phyloP scores from a whole-genome alignment of 2,797 vertebrate species.

The Liasis olivaceus region DNA sequence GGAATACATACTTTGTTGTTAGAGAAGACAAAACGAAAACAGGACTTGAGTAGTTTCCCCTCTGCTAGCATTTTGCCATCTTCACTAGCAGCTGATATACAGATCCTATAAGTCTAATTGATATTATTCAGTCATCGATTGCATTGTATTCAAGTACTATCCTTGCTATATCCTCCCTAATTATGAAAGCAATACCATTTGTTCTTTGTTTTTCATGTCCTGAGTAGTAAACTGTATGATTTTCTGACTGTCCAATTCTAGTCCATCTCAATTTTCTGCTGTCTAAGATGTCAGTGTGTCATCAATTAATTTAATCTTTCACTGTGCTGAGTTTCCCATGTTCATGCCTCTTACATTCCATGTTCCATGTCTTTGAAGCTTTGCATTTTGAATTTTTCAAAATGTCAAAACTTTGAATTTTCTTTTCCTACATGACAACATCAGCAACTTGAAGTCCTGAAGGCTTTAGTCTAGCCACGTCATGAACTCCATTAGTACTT shows the following conservation, averaged over 20 bases:
- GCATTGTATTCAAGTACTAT: background rate
- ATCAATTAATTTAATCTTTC: background rate
- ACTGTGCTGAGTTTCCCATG: background rate
- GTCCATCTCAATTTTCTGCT: background rate
- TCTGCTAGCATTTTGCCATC: background rate
- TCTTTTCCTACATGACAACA: background rate
- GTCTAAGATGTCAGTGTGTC: background rate
- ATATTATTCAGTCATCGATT: background rate
- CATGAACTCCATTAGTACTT: background rate
- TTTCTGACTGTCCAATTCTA: background rate
- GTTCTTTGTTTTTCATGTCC: background rate
- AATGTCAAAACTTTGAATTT: background rate
- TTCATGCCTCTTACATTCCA: background rate
- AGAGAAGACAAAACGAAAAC: background rate
- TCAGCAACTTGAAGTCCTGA: background rate
- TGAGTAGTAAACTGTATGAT: background rate
- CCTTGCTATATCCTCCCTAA: background rate
- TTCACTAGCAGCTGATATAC: background rate
- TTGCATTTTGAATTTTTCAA: background rate
- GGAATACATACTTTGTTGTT: background rate
- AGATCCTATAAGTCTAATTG: background rate
- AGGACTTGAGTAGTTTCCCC: background rate
- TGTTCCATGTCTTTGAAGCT: background rate
- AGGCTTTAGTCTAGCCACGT: background rate
- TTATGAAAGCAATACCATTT: background rate